These are phyloP conservation scores for Leucophenga maculata DNA, from an alignment of 2,888 invertebrate genomes.

Conservation along the genomic window DNA sequence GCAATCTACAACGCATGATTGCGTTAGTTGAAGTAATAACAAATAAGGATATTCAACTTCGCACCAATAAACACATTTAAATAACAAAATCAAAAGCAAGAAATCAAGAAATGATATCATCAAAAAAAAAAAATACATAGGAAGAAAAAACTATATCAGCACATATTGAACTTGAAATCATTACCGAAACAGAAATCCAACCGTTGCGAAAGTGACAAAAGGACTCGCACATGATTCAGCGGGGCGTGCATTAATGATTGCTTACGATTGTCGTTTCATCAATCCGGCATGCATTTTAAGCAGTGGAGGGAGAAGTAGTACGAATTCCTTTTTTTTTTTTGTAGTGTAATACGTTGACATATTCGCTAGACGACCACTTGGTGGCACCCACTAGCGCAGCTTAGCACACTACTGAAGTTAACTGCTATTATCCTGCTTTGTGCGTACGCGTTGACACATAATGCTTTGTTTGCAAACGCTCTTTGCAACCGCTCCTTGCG, in stretches of 20 bases:
- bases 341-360: too few relatives aligned
- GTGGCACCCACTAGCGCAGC: constrained; percentile 2
- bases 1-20: constrained; percentile 48
- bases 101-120: not conserved
- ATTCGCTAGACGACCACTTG: too few relatives aligned
- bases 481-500: not conserved
- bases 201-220: constrained; percentile 10
- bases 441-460: constrained; percentile 22
- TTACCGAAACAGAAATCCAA: not conserved
- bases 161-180: constrained; percentile 8
- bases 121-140: not conserved
- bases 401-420: not conserved
- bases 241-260: constrained; percentile 23
- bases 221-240: constrained; percentile 19
- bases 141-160: not conserved
- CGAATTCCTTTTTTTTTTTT: too few relatives aligned
- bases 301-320: too few relatives aligned
- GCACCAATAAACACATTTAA: constrained; percentile 48
- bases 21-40: constrained; percentile 31
- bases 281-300: not conserved
- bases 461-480: constrained; percentile 32
- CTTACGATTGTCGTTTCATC: constrained; percentile 2
- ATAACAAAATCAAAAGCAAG: constrained; percentile 45
- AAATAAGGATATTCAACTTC: constrained; percentile 56
- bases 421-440: constrained; percentile 28